Base-by-base conservation (phyloP, 2,888 invertebrate genomes). In the Xanthia togata region DNA sequence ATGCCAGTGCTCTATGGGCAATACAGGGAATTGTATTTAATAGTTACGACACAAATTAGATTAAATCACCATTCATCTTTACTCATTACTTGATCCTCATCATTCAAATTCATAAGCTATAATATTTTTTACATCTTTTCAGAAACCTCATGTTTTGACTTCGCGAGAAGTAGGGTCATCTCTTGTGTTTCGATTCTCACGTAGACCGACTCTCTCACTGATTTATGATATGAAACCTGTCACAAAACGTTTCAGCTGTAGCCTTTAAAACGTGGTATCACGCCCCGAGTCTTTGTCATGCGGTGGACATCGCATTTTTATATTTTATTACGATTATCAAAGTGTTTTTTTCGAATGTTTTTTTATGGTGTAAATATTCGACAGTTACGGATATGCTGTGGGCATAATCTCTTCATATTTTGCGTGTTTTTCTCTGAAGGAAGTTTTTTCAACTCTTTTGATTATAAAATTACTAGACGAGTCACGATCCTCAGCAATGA, bases 151-250 rank as follows among this genome's bases (percentile, higher is more conserved):
- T 88, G 83, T 88, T 89, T 85, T 75, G 78, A 83, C 71, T 87
- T 89, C 86, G 88, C 90, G 88, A 90, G 88, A 91, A 89, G 88
- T 83, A 77, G 89, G 92, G 93, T 92, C 92, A 92, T 88, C 90
- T 91, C 89, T 82, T 76, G 77, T 82, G 84, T 88, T 90, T 86
- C 75, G 86, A 88, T 90, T 90, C 89, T 92, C 91, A 92, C 92
- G 90, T 90, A 90, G 84, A 86, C 81, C 84, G 84, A 84, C 53
- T 75, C 35, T n/a, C 84, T 90, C 90, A 89, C 84, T 91, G 92
- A 93, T 93, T 93, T 92, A 92, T 91, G 85, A 81, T 83, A 88
- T 84, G 59, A 77, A 86, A 85, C 87, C 90, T 89, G 88, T 87
- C 89, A 87, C 80, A 83, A 76, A 81, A 78, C 82, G 73, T 87